Evolutionary conservation across 2,797 vertebrate species (phyloP), one percentile per base, ranked within the genome.

Genomic region (Crenichthys baileyi): DNA sequence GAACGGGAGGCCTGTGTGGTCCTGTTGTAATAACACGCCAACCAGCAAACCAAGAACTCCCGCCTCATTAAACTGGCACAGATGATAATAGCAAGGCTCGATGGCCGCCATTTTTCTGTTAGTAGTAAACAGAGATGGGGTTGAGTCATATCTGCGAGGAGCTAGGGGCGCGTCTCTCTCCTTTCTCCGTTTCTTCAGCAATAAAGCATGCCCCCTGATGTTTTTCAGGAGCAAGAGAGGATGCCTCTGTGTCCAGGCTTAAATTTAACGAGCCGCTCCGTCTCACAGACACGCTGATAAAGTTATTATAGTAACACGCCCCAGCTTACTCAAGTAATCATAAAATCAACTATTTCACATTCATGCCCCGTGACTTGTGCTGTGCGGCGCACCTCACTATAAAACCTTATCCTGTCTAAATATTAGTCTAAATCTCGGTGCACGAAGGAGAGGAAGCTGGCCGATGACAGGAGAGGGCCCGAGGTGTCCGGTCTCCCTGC

Each of bases 381-480:
- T 88, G 86, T 9, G 31, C 82, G 79, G 89, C 92, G 87, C 90
- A 71, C 89, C 88, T 75, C 87, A 60, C 77, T 73, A 88, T 94
- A 92, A 94, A 95, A 95, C 79, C 68, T 86, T 76, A 95, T 85
- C 90, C 93, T 95, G 73, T 94, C 82, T 89, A 96, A 96, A 96
- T 95, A 96, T 95, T 94, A 91, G 92, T 89, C 68, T 82, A 90
- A 90, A 93, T 92, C 85, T 89, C 84, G 36, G 93, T 92, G 90
- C 91, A 87, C 92, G 92, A 89, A 85, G 87, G 76, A 83, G 89
- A 91, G 94, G 95, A 95, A 96, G 90, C 90, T 92, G 94, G 92
- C 94, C 92, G 93, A 92, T 93, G 94, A 94, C 94, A 94, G 93
- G 90, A 77, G 80, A 89, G 91, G 83, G 83, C 90, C 83, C 85